Conservation (phyloP, 2,888 invertebrate species). For the Dryocosmus kuriphilus region DNA sequence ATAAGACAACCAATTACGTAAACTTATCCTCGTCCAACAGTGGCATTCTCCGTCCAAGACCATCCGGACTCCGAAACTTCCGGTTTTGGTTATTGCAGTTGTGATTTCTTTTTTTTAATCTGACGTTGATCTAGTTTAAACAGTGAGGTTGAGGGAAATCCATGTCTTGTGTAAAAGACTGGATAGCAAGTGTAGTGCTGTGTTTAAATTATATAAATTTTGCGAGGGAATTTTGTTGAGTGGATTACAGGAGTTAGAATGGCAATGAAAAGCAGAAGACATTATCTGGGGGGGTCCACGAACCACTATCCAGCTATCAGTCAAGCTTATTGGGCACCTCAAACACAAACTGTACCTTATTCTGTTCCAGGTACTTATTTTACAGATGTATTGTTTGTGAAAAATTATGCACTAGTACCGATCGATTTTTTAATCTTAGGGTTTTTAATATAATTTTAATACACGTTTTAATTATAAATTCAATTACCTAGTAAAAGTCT, state of each 20-base stretch:
- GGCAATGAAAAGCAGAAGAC: slow-evolving; percentile 77
- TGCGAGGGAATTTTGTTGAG: neutral
- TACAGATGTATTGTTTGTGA: too few species aligned
- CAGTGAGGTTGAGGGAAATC: neutral
- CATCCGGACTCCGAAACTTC: neutral
- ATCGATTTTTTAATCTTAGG: too few species aligned
- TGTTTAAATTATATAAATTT: neutral
- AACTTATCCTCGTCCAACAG: neutral
- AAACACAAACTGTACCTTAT: slow-evolving; percentile 89
- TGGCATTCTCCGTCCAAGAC: neutral
- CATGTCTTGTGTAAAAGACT: neutral
- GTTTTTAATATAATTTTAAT: too few species aligned
- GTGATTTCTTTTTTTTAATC: neutral
- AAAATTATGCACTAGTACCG: too few species aligned
- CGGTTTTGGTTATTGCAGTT: neutral
- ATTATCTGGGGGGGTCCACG: slow-evolving; percentile 55
- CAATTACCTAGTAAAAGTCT: too few species aligned
- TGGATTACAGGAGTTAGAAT: slow-evolving; percentile 57
- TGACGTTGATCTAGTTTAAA: neutral
- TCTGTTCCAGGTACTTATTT: slow-evolving; percentile 86
- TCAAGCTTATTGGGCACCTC: slow-evolving; percentile 91
- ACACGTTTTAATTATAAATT: too few species aligned
- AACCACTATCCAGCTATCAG: slow-evolving; percentile 87
- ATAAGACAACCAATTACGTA: slow-evolving; percentile 18
- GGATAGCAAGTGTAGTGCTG: neutral